phyloP scores from a whole-genome alignment of 2,113 vertebrate genomes.

The Dipodomys stephensi region DNA sequence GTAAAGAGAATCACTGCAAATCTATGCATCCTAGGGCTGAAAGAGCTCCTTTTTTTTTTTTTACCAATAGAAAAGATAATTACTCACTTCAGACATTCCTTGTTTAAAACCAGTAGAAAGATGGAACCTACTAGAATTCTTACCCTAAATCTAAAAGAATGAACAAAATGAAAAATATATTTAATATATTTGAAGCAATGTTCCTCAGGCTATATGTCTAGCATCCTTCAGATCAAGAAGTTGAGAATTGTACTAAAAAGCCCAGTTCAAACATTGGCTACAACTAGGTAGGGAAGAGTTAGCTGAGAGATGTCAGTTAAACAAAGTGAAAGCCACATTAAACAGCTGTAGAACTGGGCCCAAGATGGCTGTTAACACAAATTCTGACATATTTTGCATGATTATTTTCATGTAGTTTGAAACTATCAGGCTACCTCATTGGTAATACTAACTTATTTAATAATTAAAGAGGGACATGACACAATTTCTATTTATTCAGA shows the following conservation, averaged over 20 bases:
- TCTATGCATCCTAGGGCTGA: neutral
- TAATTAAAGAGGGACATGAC: too few species aligned
- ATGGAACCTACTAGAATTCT: neutral
- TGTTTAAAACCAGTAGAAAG: neutral
- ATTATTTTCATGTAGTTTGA: constrained; percentile 1
- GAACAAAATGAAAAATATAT: neutral
- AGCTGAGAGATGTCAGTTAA: neutral
- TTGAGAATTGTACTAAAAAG: neutral
- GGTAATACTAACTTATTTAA: neutral
- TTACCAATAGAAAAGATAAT: neutral
- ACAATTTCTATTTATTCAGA: too few species aligned
- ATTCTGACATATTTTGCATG: neutral
- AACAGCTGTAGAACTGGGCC: neutral
- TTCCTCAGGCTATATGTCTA: neutral
- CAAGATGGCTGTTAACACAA: neutral
- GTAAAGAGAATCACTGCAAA: neutral
- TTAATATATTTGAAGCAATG: neutral
- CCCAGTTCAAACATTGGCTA: neutral
- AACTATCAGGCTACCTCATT: neutral
- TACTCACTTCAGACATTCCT: neutral
- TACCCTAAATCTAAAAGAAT: neutral
- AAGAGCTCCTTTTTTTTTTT: neutral
- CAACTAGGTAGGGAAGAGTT: neutral
- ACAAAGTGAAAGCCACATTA: neutral
- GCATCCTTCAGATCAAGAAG: neutral